These are phyloP conservation scores for Apostichopus leukothele DNA, from an alignment of 53 echinoderm and acorn worm genomes.

Conservation along the genomic window DNA sequence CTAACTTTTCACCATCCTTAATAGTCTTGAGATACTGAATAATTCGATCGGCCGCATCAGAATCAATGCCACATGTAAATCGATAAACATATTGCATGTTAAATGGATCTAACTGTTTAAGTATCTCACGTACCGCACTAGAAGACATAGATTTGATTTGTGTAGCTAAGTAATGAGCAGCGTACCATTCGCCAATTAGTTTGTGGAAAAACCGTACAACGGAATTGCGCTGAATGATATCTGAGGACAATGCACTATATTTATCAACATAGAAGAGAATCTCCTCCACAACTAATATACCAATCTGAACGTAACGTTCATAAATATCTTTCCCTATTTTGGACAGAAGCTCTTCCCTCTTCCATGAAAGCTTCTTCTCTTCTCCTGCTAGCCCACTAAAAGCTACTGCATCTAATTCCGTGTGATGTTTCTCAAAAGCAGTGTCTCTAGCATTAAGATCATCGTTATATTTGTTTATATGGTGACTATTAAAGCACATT, in stretches of 20 bases:
- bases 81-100: neutral
- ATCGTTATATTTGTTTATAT: neutral
- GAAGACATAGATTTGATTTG: neutral
- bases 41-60: neutral
- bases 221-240: neutral
- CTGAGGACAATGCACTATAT: neutral
- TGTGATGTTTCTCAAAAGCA: neutral
- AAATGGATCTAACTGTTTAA: neutral
- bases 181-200: neutral
- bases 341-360: neutral
- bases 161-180: neutral
- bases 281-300: constrained; percentile 20
- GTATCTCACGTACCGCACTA: neutral
- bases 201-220: neutral
- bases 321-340: neutral
- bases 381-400: neutral
- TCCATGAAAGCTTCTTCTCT: neutral
- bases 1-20: neutral
- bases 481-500: constrained; percentile 8
- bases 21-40: neutral
- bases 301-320: neutral
- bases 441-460: neutral
- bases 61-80: neutral
- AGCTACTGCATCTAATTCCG: neutral
- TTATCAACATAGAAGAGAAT: neutral